Base-by-base conservation (phyloP, 2,888 invertebrate genomes). In the Perithous albicinctus region DNA sequence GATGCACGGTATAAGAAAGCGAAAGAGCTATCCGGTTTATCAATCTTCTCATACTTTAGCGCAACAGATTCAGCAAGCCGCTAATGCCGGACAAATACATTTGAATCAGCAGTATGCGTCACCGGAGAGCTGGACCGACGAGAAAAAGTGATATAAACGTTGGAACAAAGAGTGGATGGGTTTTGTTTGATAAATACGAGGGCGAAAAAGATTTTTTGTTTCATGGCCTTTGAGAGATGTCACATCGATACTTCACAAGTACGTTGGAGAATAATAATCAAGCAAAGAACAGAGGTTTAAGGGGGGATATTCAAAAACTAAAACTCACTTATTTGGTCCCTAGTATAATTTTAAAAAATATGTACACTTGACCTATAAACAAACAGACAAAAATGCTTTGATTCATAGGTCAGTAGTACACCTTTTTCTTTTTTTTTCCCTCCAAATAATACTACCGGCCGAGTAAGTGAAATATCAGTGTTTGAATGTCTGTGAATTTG, bases 1-100 rank as follows among this genome's bases (percentile, higher is more conserved):
- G 84, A 95, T 95, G 93, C 95, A 95, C 93, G 95, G 95, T 87
- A 95, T 95, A 86, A 93, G 95, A 89, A 94, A 94, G 86, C 93
- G 95, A 90, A 94, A 95, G 93, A 93, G 91, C 73, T 92, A 93
- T 63, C 91, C 92, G 56, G 89, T 92, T 35, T 93, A 92, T 84
- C 92, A 91, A 85, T 82, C 83, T 32, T 88, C 90, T 84, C 89
- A 88, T 29, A 84, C 88, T 43, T 86, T 87, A 56, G 85, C 85
- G 23, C 88, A 87, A 69, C 88, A 87, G 74, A 77, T 82, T 70
- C 86, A 82, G 26, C 85, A 85, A 35, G 80, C 79, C 12, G 85
- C 78, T 75, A 89, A 86, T 51, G 72, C 78, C 72, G 80, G 79
- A 59, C 90, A 89, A 29, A 88, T 88, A n/a, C 84, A 85, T 69